These are phyloP conservation scores for Henricia sp. DNA, from an alignment of 53 echinoderm and acorn worm genomes.

Conservation along the genomic window DNA sequence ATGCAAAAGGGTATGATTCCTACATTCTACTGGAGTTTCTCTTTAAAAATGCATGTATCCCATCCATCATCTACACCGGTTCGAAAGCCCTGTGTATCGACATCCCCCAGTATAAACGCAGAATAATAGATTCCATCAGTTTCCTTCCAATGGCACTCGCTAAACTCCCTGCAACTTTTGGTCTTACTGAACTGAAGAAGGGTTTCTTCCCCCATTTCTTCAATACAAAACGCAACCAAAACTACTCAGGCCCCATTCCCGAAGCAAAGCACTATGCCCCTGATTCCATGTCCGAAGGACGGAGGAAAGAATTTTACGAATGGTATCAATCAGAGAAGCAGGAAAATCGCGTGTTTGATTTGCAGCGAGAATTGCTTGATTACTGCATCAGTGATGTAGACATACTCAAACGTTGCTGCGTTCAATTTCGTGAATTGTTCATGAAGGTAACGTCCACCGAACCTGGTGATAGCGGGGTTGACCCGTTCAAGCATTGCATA, in stretches of 20 bases:
- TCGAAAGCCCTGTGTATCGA: conserved; percentile 3
- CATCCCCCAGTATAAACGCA: conserved; percentile 6
- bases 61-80: conserved; percentile 33
- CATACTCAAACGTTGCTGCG: no score
- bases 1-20: conserved; percentile 1
- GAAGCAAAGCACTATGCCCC: no score
- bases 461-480: no score
- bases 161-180: conserved; percentile 22
- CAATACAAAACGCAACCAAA: not conserved
- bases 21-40: not conserved
- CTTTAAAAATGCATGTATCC: not conserved
- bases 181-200: conserved; percentile 28
- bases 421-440: no score
- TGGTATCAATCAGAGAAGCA: no score
- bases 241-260: conserved; percentile 7
- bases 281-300: no score
- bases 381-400: no score
- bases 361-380: no score
- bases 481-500: conserved; percentile 63
- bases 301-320: no score
- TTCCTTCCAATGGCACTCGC: conserved; percentile 57
- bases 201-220: conserved; percentile 47
- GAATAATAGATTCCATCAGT: conserved; percentile 61
- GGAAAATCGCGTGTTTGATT: no score
- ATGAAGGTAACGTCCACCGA: no score